Evolutionary conservation across 2,888 invertebrate genomes (phyloP).

Genomic region (Latrodectus hesperus): DNA sequence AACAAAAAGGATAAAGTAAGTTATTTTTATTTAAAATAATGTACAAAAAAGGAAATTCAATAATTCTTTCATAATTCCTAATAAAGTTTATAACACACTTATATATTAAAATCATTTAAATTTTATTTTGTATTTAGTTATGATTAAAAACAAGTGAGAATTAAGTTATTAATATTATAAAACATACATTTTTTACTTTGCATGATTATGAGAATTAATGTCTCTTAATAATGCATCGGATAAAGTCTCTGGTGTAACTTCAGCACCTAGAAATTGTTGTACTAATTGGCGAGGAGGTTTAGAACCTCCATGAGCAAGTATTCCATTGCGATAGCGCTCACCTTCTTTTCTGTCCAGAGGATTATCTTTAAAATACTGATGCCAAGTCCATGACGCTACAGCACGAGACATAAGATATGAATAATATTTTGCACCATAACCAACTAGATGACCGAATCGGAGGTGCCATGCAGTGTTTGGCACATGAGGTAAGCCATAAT

Average conservation of each 20-base stretch:
- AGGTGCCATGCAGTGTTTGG: constrained; percentile 95
- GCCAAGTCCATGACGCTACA: constrained; percentile 94
- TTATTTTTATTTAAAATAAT: no score
- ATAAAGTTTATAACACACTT: no score
- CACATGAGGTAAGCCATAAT: constrained; percentile 90
- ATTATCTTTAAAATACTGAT: constrained; percentile 85
- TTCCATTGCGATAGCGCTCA: constrained; percentile 83
- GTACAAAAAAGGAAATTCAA: no score
- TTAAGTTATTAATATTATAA: not conserved
- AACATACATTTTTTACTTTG: not conserved
- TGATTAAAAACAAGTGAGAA: not conserved
- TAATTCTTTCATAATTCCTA: no score
- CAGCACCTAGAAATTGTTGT: constrained; percentile 53
- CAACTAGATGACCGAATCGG: constrained; percentile 95
- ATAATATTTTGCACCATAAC: constrained; percentile 99
- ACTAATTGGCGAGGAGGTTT: constrained; percentile 86
- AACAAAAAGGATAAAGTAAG: no score
- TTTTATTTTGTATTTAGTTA: not conserved
- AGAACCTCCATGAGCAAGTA: constrained; percentile 91
- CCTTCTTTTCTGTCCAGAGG: constrained; percentile 86
- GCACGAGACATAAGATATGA: constrained; percentile 96
- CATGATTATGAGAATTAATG: constrained; percentile 13
- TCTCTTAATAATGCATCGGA: constrained; percentile 65
- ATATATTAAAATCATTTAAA: no score
- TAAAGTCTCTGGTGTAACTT: constrained; percentile 59